phyloP scores from a whole-genome alignment of 53 echinoderm and acorn worm genomes.

The Temnopleurus reevesii region DNA sequence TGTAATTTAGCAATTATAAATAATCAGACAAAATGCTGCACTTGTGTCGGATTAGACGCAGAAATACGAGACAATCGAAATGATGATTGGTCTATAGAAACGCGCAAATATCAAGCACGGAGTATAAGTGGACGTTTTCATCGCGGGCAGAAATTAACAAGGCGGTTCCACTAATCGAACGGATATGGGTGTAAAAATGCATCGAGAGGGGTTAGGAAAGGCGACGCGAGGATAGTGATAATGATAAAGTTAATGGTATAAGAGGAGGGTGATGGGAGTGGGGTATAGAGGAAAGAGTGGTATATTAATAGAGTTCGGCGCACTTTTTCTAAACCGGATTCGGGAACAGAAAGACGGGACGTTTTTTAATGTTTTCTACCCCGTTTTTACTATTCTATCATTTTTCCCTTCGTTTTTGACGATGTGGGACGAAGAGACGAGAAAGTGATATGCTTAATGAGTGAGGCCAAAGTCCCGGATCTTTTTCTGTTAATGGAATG shows the following conservation, averaged over 20 bases:
- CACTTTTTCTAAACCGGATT: conserved; percentile 22
- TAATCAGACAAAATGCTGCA: neutral
- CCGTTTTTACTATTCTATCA: neutral
- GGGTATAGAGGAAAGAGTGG: neutral
- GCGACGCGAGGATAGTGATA: neutral
- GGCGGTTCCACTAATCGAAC: neutral
- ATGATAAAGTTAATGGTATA: neutral
- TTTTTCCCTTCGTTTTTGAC: neutral
- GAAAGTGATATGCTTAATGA: conserved; percentile 43
- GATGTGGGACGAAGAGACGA: neutral
- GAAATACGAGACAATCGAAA: neutral
- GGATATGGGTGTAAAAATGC: neutral
- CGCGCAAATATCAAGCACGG: neutral
- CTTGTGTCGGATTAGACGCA: neutral
- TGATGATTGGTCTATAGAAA: neutral
- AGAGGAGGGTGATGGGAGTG: neutral
- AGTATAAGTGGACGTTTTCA: too few relatives aligned
- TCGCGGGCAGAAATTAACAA: neutral
- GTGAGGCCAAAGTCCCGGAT: conserved; percentile 12
- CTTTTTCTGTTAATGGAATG: conserved; percentile 26
- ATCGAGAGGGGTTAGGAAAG: neutral
- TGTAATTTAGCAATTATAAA: neutral
- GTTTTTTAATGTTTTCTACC: neutral
- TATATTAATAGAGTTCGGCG: neutral
- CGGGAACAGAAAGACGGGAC: neutral